These are phyloP conservation scores for Suricata suricatta DNA, from an alignment of 2,113 vertebrate species.

Conservation along the genomic window DNA sequence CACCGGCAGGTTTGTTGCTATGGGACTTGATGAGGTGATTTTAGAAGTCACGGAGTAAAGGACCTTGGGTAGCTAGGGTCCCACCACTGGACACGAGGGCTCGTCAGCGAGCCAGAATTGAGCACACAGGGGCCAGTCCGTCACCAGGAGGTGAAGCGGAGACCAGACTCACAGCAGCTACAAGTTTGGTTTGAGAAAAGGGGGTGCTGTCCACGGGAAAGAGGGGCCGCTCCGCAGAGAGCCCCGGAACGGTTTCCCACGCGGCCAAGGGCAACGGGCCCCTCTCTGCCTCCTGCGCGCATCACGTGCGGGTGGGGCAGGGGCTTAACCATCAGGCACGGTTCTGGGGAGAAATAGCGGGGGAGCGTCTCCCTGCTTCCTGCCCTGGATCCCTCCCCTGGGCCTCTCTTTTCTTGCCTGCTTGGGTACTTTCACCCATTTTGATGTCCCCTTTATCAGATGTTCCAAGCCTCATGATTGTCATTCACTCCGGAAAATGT, in stretches of 20 bases:
- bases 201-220: too few species aligned
- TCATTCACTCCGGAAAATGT: background rate
- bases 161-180: accelerated
- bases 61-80: too few species aligned
- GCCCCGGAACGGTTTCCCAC: too few species aligned
- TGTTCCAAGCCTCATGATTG: background rate
- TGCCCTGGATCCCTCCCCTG: background rate
- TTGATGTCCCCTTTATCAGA: background rate
- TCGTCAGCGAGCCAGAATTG: background rate
- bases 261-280: background rate
- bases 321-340: background rate
- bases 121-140: accelerated
- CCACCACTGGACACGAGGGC: background rate
- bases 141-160: background rate
- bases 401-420: background rate
- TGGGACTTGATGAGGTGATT: background rate
- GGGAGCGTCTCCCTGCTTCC: background rate
- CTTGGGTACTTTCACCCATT: background rate
- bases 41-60: background rate
- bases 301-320: accelerated
- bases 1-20: accelerated
- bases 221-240: too few species aligned
- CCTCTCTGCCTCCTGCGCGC: background rate
- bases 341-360: background rate
- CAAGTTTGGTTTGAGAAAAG: background rate